A percentile compares a stretch with the other conserved stretches of the same genome.
phyloP scores from a whole-genome alignment of 2,797 vertebrate genomes.

The Acrocephalus scirpaceus region DNA sequence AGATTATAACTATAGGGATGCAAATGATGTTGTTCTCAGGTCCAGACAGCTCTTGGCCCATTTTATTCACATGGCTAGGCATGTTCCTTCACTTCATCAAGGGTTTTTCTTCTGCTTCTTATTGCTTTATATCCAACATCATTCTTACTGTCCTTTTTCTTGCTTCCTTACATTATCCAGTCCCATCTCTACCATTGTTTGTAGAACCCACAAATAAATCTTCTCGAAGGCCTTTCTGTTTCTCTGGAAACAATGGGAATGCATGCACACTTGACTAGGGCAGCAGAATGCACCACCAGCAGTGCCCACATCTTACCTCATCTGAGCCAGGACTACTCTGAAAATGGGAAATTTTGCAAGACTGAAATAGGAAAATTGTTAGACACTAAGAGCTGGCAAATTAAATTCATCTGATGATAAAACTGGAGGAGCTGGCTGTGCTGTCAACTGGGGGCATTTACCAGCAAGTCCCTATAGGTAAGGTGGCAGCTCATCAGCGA shows the following conservation, averaged over 20 bases:
- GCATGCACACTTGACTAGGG: background rate
- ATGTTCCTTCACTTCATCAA: background rate
- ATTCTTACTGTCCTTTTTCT: background rate
- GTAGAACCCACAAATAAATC: background rate
- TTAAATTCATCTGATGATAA: background rate
- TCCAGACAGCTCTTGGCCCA: background rate
- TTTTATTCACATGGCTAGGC: background rate
- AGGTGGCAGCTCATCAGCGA: background rate
- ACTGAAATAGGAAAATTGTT: background rate
- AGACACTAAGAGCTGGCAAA: background rate
- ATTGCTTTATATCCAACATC: background rate
- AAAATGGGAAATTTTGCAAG: background rate
- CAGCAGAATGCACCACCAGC: background rate
- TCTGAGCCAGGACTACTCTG: background rate
- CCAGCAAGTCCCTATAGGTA: background rate
- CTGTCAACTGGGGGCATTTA: background rate
- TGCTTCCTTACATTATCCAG: background rate
- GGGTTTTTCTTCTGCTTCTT: background rate
- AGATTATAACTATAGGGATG: background rate
- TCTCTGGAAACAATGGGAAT: background rate
- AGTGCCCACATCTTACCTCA: background rate
- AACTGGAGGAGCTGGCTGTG: background rate
- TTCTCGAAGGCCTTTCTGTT: background rate
- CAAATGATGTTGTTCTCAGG: background rate
- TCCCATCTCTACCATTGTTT: background rate